Evolutionary conservation across 2,113 vertebrate genomes (phyloP), one percentile per base, ranked within the genome.

Genomic region (Brevimyrus niger): DNA sequence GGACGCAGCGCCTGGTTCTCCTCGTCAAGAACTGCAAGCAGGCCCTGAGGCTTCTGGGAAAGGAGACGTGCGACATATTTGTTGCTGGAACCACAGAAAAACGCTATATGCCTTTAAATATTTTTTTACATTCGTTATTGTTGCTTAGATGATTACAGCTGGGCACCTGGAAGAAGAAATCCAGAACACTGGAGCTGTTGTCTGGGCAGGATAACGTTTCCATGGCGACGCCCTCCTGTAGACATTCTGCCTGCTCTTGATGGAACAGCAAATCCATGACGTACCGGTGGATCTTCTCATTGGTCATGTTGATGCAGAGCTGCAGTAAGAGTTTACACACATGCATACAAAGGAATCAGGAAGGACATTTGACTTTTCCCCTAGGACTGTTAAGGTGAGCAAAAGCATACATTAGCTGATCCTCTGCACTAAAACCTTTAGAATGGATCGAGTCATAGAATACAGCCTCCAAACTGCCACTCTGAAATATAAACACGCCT

Each of bases 231-330:
- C 97, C 98, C 93, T 99, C 98, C 94, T 97, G 97, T 92, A 96
- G 95, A 96, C 97, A 98, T 93, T 99, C 98, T 47, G 95, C 92
- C 94, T 97, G 97, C 93, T 98, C 97, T 90, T 97, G 97, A 87
- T 97, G 96, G 93, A 99, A 99, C 90, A 99, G 97, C 91, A 97
- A 96, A 93, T 98, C 97, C 27, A 94, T 96, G 94, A 97, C 95
- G 88, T 97, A 97, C 92, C 96, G 97, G 92, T 97, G 96, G 90
- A 99, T 95, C 92, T 95, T 97, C 96, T 99, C 98, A 42, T 98
- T 99, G 96, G 97, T 97, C 97, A 99, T 97, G 96, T 99, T 99
- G 95, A 99, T 95, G 92, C 98, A 99, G 73, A 99, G 95, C 98
- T 99, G 92, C 93, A 92, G 88, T 87, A 87, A 82, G 88, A 91